Evolutionary conservation across 2,888 invertebrate species (phyloP).

Genomic region (Ceratothoa steindachneri): DNA sequence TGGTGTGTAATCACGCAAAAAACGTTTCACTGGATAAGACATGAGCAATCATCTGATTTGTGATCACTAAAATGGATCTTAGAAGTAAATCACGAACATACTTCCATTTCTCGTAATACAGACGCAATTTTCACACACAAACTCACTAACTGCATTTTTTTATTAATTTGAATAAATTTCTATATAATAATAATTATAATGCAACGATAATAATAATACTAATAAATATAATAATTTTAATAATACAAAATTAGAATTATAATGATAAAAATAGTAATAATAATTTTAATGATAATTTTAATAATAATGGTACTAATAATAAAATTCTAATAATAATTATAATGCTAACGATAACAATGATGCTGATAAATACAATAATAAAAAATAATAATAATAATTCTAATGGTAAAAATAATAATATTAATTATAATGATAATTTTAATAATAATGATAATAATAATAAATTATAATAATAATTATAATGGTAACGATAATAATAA

Average conservation of each 20-base stretch:
- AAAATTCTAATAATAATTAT: no score
- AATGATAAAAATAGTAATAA: neutral
- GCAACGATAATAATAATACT: neutral
- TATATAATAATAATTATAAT: neutral
- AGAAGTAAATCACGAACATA: no score
- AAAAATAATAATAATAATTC: no score
- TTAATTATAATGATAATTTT: no score
- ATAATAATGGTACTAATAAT: neutral
- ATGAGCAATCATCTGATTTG: no score
- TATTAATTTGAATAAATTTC: neutral
- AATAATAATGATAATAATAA: neutral
- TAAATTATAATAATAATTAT: neutral
- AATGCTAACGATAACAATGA: no score
- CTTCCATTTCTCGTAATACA: no score
- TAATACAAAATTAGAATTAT: neutral
- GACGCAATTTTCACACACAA: no score
- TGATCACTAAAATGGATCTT: no score
- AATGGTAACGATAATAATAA: neutral
- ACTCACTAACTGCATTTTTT: neutral
- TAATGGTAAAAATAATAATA: neutral
- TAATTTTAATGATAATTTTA: neutral
- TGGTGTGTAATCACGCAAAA: no score
- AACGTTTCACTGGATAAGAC: no score
- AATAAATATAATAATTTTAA: neutral
- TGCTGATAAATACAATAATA: no score